Percentiles rank a stretch among this genome's conserved stretches.
phyloP scores from a whole-genome alignment of 2,113 vertebrate species.

The Chelonoidis abingdonii region DNA sequence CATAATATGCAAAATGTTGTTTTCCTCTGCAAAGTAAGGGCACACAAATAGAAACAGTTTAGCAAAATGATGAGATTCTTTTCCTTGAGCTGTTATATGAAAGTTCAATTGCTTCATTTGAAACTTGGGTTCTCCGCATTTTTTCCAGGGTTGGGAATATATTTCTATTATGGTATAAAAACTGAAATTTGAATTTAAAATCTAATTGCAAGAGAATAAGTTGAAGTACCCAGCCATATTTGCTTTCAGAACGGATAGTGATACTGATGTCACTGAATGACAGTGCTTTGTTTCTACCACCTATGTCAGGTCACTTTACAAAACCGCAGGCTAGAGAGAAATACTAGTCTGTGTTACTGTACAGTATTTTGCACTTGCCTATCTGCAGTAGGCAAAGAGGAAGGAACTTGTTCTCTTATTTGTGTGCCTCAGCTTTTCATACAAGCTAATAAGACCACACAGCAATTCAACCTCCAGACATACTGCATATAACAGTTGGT shows the following conservation, averaged over 20 bases:
- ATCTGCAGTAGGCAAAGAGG: background rate
- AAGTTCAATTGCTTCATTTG: background rate
- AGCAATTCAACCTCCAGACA: background rate
- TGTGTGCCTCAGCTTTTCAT: background rate
- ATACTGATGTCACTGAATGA: background rate
- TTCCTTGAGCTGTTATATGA: background rate
- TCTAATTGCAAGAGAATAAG: background rate
- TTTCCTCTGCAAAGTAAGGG: conserved; percentile 87
- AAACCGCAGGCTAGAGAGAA: background rate
- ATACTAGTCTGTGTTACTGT: background rate
- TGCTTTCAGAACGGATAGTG: background rate
- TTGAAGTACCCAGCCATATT: background rate
- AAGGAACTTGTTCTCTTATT: background rate
- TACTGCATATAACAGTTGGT: background rate
- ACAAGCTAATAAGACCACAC: background rate
- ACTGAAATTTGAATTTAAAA: background rate
- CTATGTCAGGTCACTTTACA: background rate
- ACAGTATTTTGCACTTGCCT: background rate
- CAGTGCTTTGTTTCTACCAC: background rate
- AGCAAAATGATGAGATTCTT: background rate
- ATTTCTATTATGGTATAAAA: background rate
- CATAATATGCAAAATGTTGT: conserved; percentile 98
- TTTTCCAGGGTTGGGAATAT: background rate
- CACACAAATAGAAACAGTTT: background rate
- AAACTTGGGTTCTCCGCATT: background rate